Evolutionary conservation across 2,888 invertebrate species (phyloP), one percentile per base, ranked within the genome.

Genomic region (Leucophenga montana): DNA sequence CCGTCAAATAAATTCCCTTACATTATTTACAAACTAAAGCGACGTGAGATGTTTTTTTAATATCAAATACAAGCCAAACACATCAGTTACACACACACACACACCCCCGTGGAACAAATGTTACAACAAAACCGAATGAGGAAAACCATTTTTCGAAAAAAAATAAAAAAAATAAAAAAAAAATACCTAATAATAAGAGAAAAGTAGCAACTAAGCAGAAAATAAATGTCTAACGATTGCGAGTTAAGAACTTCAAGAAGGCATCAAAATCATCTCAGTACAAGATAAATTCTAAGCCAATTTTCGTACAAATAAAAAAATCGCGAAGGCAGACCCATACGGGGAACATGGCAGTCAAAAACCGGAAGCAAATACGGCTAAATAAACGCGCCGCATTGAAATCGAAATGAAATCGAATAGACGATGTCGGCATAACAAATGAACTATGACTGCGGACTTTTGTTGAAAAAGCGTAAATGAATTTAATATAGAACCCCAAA

Each of bases 21-120:
- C 84, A 85, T 85, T 85, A 84, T 84, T 85, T 84, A 83, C 82
- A 82, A 84, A 81, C 78, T 78, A 78, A 79, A 80, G 77, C 75
- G 82, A 85, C 85, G 85, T 85, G 85, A 83, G 80, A 75, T 76
- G 83, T 83, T 83, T 85, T 77, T 77, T 77, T 83, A 83, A 84
- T 85, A 83, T 83, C 84, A 85, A 83, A 83, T 79, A 20, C 16
- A 48, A 31, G 48, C 0, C n/a, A 57, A 57, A 64, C n/a, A 6
- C 44, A 20, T 16, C 39, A 6, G 46, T 13, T 9, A 56, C 9
- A 56, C 27, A 18, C 2, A 56, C 56, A 27, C 56, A 22, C 20
- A 22, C 27, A 56, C 1, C 3, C 4, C n/a, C n/a, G n/a, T n/a
- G 16, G 8, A 18, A 16, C 16, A 18, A 5, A 4, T 18, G 39